Evolutionary conservation across 2,113 vertebrate species (phyloP), one percentile per base, ranked within the genome.

Genomic region (Hyla sarda): DNA sequence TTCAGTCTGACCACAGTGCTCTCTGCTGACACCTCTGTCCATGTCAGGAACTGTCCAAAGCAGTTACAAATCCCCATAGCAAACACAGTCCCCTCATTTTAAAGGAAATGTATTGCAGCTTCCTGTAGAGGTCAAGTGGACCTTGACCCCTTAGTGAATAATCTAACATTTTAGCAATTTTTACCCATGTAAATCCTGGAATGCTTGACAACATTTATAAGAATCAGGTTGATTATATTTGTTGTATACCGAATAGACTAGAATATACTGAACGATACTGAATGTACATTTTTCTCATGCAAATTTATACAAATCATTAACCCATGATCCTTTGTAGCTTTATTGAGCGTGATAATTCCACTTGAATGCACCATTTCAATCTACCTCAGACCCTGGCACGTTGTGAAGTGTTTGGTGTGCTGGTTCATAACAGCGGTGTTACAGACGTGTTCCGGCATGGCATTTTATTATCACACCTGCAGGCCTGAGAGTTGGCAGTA

Each of bases 401-500:
- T 32, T 32, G 2, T 52, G 67, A 71, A 71, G 41, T 71, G 45
- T 77, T 52, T 32, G 7, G 48, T 54, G 25, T 52, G 48, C 16
- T 3, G 16, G 54, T 41, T 45, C 45, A 17, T 60, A 19, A 21
- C 30, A 50, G 5, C 28, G 32, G 41, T 52, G 23, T 82, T 48
- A 48, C 25, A 5, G 80, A 30, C 80, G 34, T 71, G 80, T 48
- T 69, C 37, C 58, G 50, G 60, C 62, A 71, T 69, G 60, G 45
- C n/a, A 32, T 69, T 69, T 82, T 82, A 30, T 65, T 69, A 48
- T 82, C 19, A 14, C 45, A 30, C 62, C 41, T 71, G 17, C 65
- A 50, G 8, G 34, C 65, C 25, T 19, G 62, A 21, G 25, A 67
- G 45, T 6, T 21, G 60, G 45, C n/a, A 82, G 30, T 25, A 19